A percentile compares a stretch with the other conserved stretches of the same genome.
These are phyloP conservation scores for Caenorhabditis sp. DNA, from an alignment of 2,888 invertebrate species.

Conservation along the genomic window DNA sequence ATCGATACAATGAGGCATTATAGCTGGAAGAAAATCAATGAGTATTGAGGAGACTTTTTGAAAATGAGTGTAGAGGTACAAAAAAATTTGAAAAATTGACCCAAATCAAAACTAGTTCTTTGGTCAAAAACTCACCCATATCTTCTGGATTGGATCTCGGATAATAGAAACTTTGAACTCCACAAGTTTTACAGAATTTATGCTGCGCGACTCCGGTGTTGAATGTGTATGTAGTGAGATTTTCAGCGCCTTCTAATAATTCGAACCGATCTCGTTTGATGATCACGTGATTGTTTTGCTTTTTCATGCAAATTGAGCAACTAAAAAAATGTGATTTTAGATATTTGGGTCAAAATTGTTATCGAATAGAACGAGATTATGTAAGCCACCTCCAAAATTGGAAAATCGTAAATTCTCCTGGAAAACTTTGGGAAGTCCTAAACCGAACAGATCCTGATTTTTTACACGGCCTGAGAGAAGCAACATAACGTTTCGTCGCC, in stretches of 20 bases:
- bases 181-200: slow-evolving; percentile 71
- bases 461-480: too few species aligned
- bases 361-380: too few species aligned
- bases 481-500: too few species aligned
- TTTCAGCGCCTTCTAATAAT: slow-evolving; percentile 58
- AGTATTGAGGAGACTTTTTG: neutral
- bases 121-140: slow-evolving; percentile 71
- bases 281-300: slow-evolving; percentile 74
- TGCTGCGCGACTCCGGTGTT: slow-evolving; percentile 56
- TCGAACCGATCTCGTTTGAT: slow-evolving; percentile 73
- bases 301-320: slow-evolving; percentile 75
- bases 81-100: neutral
- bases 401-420: too few species aligned
- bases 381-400: too few species aligned
- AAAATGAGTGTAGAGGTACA: too few species aligned
- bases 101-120: neutral
- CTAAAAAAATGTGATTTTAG: slow-evolving; percentile 68
- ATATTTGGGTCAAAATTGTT: too few species aligned
- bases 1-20: slow-evolving; percentile 62
- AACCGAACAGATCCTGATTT: too few species aligned
- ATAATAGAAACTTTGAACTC: slow-evolving; percentile 75
- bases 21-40: slow-evolving; percentile 46
- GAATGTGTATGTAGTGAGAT: slow-evolving; percentile 54
- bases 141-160: slow-evolving; percentile 75
- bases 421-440: too few species aligned